Evolutionary conservation across 2,888 invertebrate species (phyloP).

Genomic region (Neoascia interrupta): DNA sequence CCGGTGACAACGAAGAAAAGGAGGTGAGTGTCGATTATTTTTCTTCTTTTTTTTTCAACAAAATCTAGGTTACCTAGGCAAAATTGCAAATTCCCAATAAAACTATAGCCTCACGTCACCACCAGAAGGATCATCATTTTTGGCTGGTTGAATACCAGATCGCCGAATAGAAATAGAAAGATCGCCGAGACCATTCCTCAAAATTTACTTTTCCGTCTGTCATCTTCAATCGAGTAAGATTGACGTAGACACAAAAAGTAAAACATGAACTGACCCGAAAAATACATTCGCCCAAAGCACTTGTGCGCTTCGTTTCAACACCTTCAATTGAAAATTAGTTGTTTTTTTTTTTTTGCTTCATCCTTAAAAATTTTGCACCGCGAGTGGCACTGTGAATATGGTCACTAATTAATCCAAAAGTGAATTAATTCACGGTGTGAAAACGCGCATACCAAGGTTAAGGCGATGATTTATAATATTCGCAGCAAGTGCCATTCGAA

Average conservation of each 20-base stretch:
- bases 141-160: no score
- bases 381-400: slow-evolving; percentile 13
- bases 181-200: slow-evolving; percentile 8
- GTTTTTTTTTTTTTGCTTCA: no score
- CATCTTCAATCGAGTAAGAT: slow-evolving; percentile 26
- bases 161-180: slow-evolving; percentile 37
- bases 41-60: slow-evolving; percentile 39
- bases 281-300: neutral
- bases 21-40: slow-evolving; percentile 79
- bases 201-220: slow-evolving; percentile 14
- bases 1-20: slow-evolving; percentile 80
- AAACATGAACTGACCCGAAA: slow-evolving; percentile 54
- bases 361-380: slow-evolving; percentile 29
- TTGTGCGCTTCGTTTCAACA: slow-evolving; percentile 25
- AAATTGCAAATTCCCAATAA: slow-evolving; percentile 56
- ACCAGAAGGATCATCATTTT: slow-evolving; percentile 48
- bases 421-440: slow-evolving; percentile 15
- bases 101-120: neutral
- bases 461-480: slow-evolving; percentile 63
- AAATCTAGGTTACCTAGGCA: slow-evolving; percentile 35
- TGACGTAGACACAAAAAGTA: slow-evolving; percentile 38
- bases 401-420: slow-evolving; percentile 55
- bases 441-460: slow-evolving; percentile 59
- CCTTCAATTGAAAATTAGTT: slow-evolving; percentile 52
- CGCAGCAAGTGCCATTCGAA: slow-evolving; percentile 24